Conservation (phyloP, 2,113 vertebrate genomes). For the Podarcis cretensis region DNA sequence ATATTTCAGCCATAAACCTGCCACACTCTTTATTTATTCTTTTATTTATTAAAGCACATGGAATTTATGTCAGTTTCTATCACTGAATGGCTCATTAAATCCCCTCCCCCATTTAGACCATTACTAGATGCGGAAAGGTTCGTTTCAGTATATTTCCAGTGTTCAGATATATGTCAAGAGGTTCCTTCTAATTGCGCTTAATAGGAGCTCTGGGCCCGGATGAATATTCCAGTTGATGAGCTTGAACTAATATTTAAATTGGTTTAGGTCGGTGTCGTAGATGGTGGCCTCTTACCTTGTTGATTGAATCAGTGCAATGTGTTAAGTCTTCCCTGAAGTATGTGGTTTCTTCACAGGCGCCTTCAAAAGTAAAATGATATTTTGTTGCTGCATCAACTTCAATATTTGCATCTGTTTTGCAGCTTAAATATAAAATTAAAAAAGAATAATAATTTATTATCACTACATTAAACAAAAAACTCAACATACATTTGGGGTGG, state of each 20-base stretch:
- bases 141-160: neutral
- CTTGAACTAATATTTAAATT: slow-evolving; percentile 65
- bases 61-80: slow-evolving; percentile 38
- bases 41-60: slow-evolving; percentile 34
- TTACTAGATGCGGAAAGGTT: slow-evolving; percentile 62
- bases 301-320: slow-evolving; percentile 34
- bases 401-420: neutral
- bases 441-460: neutral
- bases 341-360: slow-evolving; percentile 19
- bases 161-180: neutral
- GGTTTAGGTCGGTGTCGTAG: slow-evolving; percentile 36
- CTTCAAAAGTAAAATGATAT: neutral
- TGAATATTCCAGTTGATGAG: slow-evolving; percentile 50
- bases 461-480: neutral
- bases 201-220: slow-evolving; percentile 34
- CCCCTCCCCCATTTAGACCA: slow-evolving; percentile 62
- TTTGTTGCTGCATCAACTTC: neutral
- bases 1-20: slow-evolving; percentile 16
- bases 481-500: neutral
- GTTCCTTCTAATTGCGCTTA: slow-evolving; percentile 51
- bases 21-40: neutral
- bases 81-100: slow-evolving; percentile 46
- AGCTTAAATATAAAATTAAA: neutral
- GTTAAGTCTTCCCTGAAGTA: slow-evolving; percentile 34
- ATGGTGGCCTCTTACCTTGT: slow-evolving; percentile 25